A percentile compares a stretch with the other conserved stretches of the same genome.
Evolutionary conservation across 2,797 vertebrate species (phyloP).

Genomic region (Columba guinea): DNA sequence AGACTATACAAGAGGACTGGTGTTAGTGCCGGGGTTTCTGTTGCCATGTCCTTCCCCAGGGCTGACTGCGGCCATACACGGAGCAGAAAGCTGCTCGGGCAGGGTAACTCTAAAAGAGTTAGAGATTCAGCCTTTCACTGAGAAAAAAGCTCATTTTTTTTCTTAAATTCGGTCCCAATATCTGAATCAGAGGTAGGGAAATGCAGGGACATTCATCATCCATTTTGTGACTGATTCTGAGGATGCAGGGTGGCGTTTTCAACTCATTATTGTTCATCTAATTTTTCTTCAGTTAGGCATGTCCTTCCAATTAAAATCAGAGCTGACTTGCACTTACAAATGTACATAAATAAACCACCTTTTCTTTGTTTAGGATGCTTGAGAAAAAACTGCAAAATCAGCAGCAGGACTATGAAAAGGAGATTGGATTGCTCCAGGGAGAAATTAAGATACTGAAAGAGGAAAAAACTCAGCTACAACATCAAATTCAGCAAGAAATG

Average conservation of each 20-base stretch:
- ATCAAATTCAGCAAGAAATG: slow-evolving; percentile 79
- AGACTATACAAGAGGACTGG: neutral
- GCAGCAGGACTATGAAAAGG: slow-evolving; percentile 84
- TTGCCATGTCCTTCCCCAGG: neutral
- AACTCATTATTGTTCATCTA: neutral
- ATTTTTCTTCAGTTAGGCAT: neutral
- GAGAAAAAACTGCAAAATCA: slow-evolving; percentile 90
- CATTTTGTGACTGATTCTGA: neutral
- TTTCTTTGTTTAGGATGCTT: slow-evolving; percentile 77
- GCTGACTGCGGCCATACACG: neutral
- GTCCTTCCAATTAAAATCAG: neutral
- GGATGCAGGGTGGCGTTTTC: neutral
- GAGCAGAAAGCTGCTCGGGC: neutral
- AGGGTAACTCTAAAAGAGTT: neutral
- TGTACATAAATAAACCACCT: neutral
- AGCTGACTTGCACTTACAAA: neutral
- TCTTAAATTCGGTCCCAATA: neutral
- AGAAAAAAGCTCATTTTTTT: neutral
- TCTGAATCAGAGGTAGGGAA: neutral
- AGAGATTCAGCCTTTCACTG: neutral
- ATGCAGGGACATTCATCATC: neutral
- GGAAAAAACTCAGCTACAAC: slow-evolving; percentile 79
- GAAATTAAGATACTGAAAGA: slow-evolving; percentile 85
- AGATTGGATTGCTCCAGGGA: slow-evolving; percentile 81
- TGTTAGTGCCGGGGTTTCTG: neutral